Conservation (phyloP, 2,888 invertebrate species). For the Platynereis dumerilii region DNA sequence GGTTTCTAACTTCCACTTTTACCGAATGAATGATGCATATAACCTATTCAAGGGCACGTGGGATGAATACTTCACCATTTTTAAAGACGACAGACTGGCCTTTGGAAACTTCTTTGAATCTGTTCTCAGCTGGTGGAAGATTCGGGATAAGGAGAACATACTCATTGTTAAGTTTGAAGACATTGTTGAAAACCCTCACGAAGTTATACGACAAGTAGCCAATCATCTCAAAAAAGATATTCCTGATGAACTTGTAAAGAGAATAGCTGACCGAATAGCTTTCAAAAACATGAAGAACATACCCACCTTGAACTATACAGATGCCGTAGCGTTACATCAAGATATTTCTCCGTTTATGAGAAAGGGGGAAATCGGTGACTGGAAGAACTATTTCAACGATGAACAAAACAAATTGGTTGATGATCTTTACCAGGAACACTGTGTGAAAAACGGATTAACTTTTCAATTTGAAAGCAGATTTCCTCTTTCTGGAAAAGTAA, state of each 20-base stretch:
- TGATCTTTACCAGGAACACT: not conserved
- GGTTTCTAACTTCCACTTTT: conserved; percentile 11
- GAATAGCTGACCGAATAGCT: not conserved
- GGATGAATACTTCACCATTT: conserved; percentile 11
- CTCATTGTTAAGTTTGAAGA: conserved; percentile 16
- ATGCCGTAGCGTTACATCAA: not conserved
- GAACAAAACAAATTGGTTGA: not conserved
- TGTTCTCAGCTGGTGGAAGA: conserved; percentile 10
- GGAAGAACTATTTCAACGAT: no score
- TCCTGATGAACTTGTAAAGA: not conserved
- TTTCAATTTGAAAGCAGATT: not conserved
- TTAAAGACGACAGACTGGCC: conserved; percentile 5
- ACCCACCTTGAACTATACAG: not conserved
- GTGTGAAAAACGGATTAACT: not conserved
- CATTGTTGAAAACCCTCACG: not conserved
- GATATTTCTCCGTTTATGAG: conserved; percentile 11
- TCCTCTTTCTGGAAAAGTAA: no score
- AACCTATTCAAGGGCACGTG: conserved; percentile 1
- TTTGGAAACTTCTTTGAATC: conserved; percentile 16
- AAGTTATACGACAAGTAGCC: not conserved
- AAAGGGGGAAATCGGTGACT: conserved; percentile 7
- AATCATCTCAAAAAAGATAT: conserved; percentile 4
- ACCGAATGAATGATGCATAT: not conserved
- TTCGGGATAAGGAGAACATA: not conserved
- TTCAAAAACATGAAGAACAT: conserved; percentile 14